Conservation (phyloP, 2,888 invertebrate species). For the Myopa tessellatipennis region DNA sequence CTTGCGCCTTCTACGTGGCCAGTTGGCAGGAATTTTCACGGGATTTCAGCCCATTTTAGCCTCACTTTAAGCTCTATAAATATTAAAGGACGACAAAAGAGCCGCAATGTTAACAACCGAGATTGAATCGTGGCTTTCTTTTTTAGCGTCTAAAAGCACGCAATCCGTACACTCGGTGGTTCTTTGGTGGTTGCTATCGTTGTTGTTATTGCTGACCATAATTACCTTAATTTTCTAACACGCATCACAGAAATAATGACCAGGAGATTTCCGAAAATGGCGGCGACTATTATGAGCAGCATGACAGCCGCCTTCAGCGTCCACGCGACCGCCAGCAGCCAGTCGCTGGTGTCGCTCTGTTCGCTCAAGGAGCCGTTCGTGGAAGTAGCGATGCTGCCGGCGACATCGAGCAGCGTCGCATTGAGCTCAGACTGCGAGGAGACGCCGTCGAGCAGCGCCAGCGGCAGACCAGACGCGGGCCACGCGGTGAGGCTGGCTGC, state of each 20-base stretch:
- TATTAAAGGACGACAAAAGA: background rate
- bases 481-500: slow-evolving; percentile 42
- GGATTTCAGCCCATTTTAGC: too few species aligned
- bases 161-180: background rate
- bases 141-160: slow-evolving; percentile 41
- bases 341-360: slow-evolving; percentile 56
- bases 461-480: slow-evolving; percentile 43
- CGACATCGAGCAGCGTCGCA: slow-evolving; percentile 49
- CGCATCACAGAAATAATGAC: slow-evolving; percentile 90
- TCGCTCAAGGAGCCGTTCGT: background rate
- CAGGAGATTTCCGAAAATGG: slow-evolving; percentile 88
- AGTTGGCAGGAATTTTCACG: too few species aligned
- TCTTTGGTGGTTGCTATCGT: background rate
- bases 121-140: background rate
- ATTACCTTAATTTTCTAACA: slow-evolving; percentile 73
- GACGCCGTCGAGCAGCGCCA: slow-evolving; percentile 50
- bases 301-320: slow-evolving; percentile 83
- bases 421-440: slow-evolving; percentile 47
- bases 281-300: slow-evolving; percentile 88
- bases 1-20: background rate
- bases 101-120: background rate
- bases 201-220: slow-evolving; percentile 30
- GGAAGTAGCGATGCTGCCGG: slow-evolving; percentile 28
- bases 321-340: slow-evolving; percentile 73
- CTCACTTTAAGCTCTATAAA: background rate